Evolutionary conservation across 2,113 vertebrate genomes (phyloP).

Genomic region (Halichoerus grypus): DNA sequence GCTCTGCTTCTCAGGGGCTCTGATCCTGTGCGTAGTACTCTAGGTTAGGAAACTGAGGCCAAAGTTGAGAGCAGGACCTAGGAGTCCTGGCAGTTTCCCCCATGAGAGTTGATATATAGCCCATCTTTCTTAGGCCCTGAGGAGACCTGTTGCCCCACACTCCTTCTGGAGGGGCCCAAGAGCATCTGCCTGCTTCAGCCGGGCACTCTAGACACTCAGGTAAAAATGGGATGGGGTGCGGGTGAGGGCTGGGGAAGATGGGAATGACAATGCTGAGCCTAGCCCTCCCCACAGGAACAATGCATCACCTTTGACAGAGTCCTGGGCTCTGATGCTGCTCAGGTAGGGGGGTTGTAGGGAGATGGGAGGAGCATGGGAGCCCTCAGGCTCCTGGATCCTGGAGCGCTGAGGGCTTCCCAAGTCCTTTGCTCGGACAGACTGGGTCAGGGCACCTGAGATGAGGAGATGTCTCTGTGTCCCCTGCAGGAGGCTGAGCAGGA

Average conservation of each 20-base stretch:
- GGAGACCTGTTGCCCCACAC: background rate
- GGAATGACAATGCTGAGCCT: background rate
- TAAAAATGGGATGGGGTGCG: background rate
- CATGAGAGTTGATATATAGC: background rate
- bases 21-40: background rate
- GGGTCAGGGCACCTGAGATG: background rate
- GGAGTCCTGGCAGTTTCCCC: background rate
- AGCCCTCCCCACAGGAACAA: slow-evolving; percentile 69
- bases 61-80: background rate
- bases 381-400: background rate
- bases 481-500: slow-evolving; percentile 86
- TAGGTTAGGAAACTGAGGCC: background rate
- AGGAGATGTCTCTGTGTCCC: background rate
- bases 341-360: slow-evolving; percentile 71
- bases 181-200: slow-evolving; percentile 42
- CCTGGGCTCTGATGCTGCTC: slow-evolving; percentile 72
- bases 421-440: background rate
- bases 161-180: slow-evolving; percentile 51
- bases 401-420: background rate
- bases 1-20: background rate
- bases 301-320: slow-evolving; percentile 80
- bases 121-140: slow-evolving; percentile 37
- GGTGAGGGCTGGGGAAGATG: background rate
- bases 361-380: background rate
- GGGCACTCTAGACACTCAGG: background rate